Evolutionary conservation across 2,797 vertebrate genomes (phyloP).

Genomic region (Chiroxiphia lanceolata): DNA sequence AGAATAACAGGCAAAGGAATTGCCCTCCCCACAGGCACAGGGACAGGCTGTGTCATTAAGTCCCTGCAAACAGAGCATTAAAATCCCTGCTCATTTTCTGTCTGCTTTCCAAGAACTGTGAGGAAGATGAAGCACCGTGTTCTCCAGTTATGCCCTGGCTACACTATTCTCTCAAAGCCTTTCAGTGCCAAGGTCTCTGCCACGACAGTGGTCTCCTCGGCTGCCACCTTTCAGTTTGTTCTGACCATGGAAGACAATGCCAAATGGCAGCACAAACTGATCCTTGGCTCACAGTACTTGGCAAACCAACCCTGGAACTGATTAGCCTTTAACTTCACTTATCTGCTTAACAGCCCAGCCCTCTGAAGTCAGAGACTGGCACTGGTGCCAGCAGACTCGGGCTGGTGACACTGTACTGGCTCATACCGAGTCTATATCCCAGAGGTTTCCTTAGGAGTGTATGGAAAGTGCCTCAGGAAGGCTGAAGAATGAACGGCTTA

Average conservation of each 20-base stretch:
- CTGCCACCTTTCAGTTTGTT: neutral
- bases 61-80: neutral
- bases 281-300: neutral
- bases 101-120: neutral
- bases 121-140: neutral
- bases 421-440: accelerated
- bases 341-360: neutral
- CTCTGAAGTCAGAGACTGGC: neutral
- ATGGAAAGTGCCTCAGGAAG: neutral
- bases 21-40: neutral
- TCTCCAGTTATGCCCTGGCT: neutral
- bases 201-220: neutral
- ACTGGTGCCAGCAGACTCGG: neutral
- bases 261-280: neutral
- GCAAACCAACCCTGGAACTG: neutral
- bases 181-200: neutral
- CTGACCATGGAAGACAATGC: neutral
- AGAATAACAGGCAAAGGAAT: neutral
- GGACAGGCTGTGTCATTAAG: neutral
- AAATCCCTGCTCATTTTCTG: neutral
- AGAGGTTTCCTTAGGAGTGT: neutral
- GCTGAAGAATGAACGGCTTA: neutral
- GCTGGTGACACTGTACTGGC: neutral
- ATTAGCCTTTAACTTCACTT: slow-evolving; percentile 28
- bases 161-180: neutral